Conservation (phyloP, 2,888 invertebrate species). For the Ditula angustiorana region DNA sequence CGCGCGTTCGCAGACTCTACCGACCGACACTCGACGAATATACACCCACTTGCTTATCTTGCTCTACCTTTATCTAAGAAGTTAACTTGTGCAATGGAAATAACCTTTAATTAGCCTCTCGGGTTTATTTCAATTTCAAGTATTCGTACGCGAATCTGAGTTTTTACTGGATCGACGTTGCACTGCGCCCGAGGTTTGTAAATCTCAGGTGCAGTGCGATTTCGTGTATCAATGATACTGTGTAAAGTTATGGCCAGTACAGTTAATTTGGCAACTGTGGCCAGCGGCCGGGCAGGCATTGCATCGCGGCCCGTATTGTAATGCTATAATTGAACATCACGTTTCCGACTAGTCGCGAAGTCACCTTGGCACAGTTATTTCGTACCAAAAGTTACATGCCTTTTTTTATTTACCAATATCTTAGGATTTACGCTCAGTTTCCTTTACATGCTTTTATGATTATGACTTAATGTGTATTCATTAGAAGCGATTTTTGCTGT, state of each 20-base stretch:
- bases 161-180: not conserved
- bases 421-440: conserved; percentile 46
- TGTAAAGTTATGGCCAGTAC: conserved; percentile 31
- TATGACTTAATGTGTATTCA: not conserved
- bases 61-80: conserved; percentile 47
- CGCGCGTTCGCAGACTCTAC: conserved; percentile 36
- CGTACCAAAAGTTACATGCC: conserved; percentile 64
- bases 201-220: too few relatives aligned
- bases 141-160: not conserved
- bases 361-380: conserved; percentile 78
- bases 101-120: conserved; percentile 22
- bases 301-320: conserved; percentile 54
- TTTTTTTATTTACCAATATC: conserved; percentile 52
- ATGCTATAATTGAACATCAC: conserved; percentile 73
- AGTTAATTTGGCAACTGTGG: conserved; percentile 59
- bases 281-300: conserved; percentile 51
- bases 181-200: too few relatives aligned
- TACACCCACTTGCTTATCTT: conserved; percentile 44
- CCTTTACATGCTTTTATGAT: conserved; percentile 39
- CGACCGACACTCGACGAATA: conserved; percentile 47
- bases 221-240: not conserved
- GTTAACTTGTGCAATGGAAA: conserved; percentile 43
- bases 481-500: not conserved
- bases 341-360: conserved; percentile 71
- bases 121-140: not conserved